Percentiles rank a stretch among this genome's conserved stretches.
phyloP scores from a whole-genome alignment of 2,888 invertebrate species.

The Rhodophaea formosa region DNA sequence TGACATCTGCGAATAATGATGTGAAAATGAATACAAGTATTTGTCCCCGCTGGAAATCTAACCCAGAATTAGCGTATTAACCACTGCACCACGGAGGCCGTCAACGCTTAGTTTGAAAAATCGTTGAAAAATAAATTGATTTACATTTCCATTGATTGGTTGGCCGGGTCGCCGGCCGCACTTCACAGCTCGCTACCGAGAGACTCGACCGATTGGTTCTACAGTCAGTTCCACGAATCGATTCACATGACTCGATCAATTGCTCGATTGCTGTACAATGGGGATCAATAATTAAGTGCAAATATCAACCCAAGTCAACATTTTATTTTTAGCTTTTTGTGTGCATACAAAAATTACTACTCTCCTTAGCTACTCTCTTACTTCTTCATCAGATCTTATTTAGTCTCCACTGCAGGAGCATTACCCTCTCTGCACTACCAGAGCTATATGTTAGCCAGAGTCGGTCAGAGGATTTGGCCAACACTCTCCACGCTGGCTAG shows the following conservation, averaged over 20 bases:
- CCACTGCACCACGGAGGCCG: too few relatives aligned
- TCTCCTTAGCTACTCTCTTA: not conserved
- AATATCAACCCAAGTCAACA: not conserved
- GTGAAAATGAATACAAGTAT: too few relatives aligned
- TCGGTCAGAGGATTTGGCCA: too few relatives aligned
- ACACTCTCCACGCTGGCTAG: too few relatives aligned
- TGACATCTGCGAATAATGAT: too few relatives aligned
- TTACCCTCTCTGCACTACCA: too few relatives aligned
- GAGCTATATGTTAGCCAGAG: too few relatives aligned
- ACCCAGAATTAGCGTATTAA: too few relatives aligned
- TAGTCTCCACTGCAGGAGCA: too few relatives aligned
- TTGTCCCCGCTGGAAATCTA: too few relatives aligned
- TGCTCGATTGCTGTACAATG: conserved; percentile 13
- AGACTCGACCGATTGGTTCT: conserved; percentile 60
- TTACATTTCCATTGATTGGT: conserved; percentile 38
- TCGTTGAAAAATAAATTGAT: conserved; percentile 36
- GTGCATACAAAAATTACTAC: not conserved
- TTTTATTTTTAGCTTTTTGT: too few relatives aligned
- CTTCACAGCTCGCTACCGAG: conserved; percentile 44
- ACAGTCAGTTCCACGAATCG: conserved; percentile 27
- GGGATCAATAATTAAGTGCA: not conserved
- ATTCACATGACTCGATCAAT: conserved; percentile 16
- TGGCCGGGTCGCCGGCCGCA: conserved; percentile 43
- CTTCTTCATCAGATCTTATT: not conserved
- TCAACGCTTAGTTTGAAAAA: not conserved